These are phyloP conservation scores for Gila robusta DNA, from an alignment of 2,797 vertebrate genomes.

Conservation along the genomic window DNA sequence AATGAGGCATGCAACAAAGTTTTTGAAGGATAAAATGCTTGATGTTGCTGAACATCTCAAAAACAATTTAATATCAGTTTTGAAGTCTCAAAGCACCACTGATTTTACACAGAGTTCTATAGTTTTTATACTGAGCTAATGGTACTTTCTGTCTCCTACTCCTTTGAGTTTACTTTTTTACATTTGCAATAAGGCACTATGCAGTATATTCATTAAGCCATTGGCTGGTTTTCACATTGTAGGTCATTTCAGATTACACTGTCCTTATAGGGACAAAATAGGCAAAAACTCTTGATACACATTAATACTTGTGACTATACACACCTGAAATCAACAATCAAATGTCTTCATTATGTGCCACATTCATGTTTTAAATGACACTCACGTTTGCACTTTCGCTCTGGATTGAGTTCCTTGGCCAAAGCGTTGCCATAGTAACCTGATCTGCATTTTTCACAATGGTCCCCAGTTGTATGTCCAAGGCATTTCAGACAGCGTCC, in stretches of 20 bases:
- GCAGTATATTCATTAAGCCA: background rate
- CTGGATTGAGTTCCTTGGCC: slow-evolving; percentile 58
- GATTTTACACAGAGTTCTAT: background rate
- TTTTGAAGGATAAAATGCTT: slow-evolving; percentile 7
- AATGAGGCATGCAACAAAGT: slow-evolving; percentile 21
- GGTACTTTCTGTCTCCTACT: background rate
- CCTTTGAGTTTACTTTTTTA: background rate
- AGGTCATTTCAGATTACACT: background rate
- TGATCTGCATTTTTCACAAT: slow-evolving; percentile 81
- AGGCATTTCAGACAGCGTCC: slow-evolving; percentile 90
- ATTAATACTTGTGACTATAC: background rate
- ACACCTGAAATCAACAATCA: background rate
- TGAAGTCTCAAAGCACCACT: slow-evolving; percentile 16
- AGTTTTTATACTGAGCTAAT: slow-evolving; percentile 5
- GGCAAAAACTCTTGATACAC: background rate
- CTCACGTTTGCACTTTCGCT: slow-evolving; percentile 85
- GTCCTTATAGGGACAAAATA: background rate
- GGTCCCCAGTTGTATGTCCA: slow-evolving; percentile 82
- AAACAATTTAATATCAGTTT: background rate
- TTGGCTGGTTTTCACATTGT: background rate
- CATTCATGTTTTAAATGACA: slow-evolving; percentile 53
- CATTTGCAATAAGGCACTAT: background rate
- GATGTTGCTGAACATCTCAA: slow-evolving; percentile 3
- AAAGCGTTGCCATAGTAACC: slow-evolving; percentile 87
- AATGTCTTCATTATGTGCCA: slow-evolving; percentile 1